Evolutionary conservation across 2,888 invertebrate species (phyloP).

Genomic region (Clepsis dumicolana): DNA sequence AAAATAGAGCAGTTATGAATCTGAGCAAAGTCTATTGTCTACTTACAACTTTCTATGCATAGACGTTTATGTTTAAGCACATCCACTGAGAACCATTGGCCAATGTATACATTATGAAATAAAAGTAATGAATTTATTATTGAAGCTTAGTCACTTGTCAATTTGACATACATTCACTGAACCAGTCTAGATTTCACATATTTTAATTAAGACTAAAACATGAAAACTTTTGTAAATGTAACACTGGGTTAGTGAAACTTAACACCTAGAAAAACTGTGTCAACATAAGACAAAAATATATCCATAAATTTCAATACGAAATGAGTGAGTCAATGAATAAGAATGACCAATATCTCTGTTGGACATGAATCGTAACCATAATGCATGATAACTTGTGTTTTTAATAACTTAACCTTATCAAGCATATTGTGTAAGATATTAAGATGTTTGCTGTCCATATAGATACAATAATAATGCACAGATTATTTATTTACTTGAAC

Average conservation of each 20-base stretch:
- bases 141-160: conserved; percentile 65
- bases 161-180: conserved; percentile 63
- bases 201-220: conserved; percentile 17
- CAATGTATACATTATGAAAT: conserved; percentile 57
- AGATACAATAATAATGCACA: conserved; percentile 34
- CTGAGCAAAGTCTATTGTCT: conserved; percentile 31
- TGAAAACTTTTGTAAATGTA: conserved; percentile 5
- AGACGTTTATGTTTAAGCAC: conserved; percentile 53
- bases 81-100: conserved; percentile 51
- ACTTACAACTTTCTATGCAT: conserved; percentile 83
- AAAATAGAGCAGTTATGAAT: conserved; percentile 5
- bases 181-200: conserved; percentile 67
- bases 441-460: conserved; percentile 38
- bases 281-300: conserved; percentile 11
- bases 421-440: conserved; percentile 35
- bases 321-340: conserved; percentile 45
- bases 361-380: conserved; percentile 50
- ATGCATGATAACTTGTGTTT: conserved; percentile 36
- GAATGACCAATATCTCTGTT: conserved; percentile 52
- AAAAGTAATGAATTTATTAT: conserved; percentile 50
- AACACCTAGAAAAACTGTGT: conserved; percentile 6
- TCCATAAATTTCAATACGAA: conserved; percentile 21
- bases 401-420: conserved; percentile 42
- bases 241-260: conserved; percentile 12
- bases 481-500: conserved; percentile 37